These are phyloP conservation scores for Eristalis intricaria DNA, from an alignment of 2,888 invertebrate species.

Conservation along the genomic window DNA sequence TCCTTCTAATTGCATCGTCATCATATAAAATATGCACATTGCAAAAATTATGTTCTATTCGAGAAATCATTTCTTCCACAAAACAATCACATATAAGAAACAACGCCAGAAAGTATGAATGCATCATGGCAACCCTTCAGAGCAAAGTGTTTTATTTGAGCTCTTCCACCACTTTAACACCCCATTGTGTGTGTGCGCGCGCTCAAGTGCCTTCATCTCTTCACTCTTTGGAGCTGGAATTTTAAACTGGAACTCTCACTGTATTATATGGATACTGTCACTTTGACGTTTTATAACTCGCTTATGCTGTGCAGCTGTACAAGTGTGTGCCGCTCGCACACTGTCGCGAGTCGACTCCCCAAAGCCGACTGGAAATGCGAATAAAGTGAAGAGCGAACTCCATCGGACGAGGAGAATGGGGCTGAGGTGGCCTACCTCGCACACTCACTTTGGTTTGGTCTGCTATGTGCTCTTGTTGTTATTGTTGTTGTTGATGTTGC, in stretches of 20 bases:
- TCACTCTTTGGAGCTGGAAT: conserved; percentile 58
- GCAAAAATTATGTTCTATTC: too few relatives aligned
- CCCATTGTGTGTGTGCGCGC: conserved; percentile 43
- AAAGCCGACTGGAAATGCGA: conserved; percentile 48
- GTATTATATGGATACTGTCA: conserved; percentile 12
- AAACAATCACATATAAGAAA: too few relatives aligned
- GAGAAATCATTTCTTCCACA: too few relatives aligned
- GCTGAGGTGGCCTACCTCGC: conserved; percentile 42
- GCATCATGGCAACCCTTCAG: conserved; percentile 31
- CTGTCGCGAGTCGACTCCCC: conserved; percentile 34
- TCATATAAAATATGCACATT: too few relatives aligned
- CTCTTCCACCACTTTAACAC: conserved; percentile 50
- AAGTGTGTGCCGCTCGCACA: conserved; percentile 14
- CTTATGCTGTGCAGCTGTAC: conserved; percentile 9
- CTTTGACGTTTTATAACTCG: conserved; percentile 56
- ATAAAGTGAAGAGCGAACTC: not conserved
- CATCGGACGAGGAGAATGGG: conserved; percentile 39
- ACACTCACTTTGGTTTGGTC: conserved; percentile 12
- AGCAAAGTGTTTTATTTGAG: conserved; percentile 28
- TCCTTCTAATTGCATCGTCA: too few relatives aligned
- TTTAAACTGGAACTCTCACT: conserved; percentile 49
- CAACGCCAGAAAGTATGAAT: too few relatives aligned
- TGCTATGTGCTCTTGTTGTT: conserved; percentile 2
- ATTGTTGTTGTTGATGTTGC: conserved; percentile 56
- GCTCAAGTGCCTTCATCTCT: conserved; percentile 14